Conservation (phyloP, 2,888 invertebrate species). For the Chirona hameri region DNA sequence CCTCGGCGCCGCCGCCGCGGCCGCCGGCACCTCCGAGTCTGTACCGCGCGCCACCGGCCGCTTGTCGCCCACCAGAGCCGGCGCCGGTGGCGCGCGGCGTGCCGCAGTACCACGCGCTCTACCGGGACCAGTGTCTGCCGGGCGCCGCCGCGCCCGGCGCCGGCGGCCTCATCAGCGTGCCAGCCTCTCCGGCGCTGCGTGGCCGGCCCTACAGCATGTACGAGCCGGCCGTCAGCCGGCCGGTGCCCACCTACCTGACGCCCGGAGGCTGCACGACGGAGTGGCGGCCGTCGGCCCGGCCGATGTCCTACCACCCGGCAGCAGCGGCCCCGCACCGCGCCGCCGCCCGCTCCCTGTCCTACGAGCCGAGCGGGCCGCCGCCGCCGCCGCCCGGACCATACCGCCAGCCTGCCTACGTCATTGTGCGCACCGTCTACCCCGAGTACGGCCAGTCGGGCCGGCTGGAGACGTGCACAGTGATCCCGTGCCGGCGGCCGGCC, state of each 20-base stretch:
- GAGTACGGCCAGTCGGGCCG: constrained; percentile 7
- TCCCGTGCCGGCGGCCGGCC: not conserved
- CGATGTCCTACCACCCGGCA: not conserved
- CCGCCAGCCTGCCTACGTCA: not conserved
- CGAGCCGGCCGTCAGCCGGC: constrained; percentile 1
- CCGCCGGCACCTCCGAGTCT: not conserved
- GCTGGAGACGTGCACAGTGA: not conserved
- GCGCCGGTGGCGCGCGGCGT: not conserved
- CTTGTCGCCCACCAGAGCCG: not conserved
- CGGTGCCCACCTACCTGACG: not conserved
- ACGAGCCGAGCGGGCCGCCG: not conserved
- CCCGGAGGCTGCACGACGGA: not conserved
- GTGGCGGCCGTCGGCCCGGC: not conserved
- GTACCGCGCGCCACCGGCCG: constrained; percentile 7
- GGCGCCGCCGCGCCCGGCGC: constrained; percentile 3
- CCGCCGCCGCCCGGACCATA: not conserved
- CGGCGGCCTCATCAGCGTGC: constrained; percentile 12
- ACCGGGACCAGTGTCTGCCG: constrained; percentile 25
- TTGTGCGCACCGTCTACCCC: constrained; percentile 13
- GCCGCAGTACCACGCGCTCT: constrained; percentile 24
- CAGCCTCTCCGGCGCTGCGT: not conserved
- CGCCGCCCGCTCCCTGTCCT: not conserved
- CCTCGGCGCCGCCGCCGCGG: not conserved
- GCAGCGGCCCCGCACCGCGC: not conserved
- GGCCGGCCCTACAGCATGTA: constrained; percentile 26